Evolutionary conservation across 2,797 vertebrate genomes (phyloP).

Genomic region (Myioborus miniatus): DNA sequence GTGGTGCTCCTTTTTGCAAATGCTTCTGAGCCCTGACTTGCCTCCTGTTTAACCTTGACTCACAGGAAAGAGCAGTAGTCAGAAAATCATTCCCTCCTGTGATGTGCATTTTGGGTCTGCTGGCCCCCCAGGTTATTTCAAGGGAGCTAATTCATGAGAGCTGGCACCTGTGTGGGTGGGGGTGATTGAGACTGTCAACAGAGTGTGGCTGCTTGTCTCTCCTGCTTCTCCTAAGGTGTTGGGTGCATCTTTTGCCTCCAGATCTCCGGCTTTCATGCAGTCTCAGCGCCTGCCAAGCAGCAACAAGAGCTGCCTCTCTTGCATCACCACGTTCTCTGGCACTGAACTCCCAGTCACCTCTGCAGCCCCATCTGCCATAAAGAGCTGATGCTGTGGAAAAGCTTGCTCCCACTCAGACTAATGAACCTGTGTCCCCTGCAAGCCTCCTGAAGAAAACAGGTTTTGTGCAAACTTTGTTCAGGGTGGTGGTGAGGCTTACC

Average conservation of each 20-base stretch:
- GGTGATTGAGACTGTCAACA: not conserved
- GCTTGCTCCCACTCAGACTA: not conserved
- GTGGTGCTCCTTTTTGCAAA: not conserved
- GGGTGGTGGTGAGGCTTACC: rapidly evolving
- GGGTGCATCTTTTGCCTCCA: not conserved
- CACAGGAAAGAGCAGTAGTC: not conserved
- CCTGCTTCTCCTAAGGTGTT: not conserved
- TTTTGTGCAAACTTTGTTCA: not conserved
- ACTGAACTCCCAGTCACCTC: not conserved
- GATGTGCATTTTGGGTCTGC: not conserved
- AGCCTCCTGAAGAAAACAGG: not conserved
- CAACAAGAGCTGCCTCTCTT: not conserved
- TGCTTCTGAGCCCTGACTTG: not conserved
- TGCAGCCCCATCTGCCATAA: not conserved
- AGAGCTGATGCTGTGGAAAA: not conserved
- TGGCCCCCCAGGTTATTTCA: not conserved
- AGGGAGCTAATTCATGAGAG: not conserved
- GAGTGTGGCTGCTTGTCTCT: not conserved
- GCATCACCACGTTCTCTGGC: not conserved
- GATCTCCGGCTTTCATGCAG: not conserved
- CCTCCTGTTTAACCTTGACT: not conserved
- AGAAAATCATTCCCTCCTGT: not conserved
- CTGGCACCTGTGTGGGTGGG: not conserved
- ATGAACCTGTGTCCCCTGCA: not conserved
- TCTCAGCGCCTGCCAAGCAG: not conserved